Conservation (phyloP, 2,113 vertebrate species). For the Machaerirhynchus nigripectus region DNA sequence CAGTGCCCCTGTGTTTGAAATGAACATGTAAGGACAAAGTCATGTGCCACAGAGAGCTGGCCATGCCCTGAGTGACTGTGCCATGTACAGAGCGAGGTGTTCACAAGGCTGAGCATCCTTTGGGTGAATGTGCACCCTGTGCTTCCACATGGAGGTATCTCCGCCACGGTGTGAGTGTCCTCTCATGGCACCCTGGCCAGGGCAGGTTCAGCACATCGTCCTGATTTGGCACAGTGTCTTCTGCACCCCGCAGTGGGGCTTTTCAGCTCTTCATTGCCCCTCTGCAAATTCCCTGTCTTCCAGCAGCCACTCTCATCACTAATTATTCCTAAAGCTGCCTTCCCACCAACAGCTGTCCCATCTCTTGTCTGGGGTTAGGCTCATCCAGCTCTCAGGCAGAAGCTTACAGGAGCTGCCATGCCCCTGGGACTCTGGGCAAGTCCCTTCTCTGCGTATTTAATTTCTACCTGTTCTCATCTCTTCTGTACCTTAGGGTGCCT, state of each 20-base stretch:
- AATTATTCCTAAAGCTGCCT: neutral
- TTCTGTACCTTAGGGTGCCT: neutral
- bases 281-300: neutral
- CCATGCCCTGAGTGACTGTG: neutral
- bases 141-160: neutral
- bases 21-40: neutral
- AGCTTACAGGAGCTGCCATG: neutral
- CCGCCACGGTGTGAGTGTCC: neutral
- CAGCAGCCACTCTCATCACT: neutral
- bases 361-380: neutral
- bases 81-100: rapidly evolving
- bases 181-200: neutral
- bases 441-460: neutral
- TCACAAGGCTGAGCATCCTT: neutral
- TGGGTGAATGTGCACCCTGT: neutral
- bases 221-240: rapidly evolving
- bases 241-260: neutral
- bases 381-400: neutral
- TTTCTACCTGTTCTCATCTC: neutral
- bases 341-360: neutral
- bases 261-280: neutral
- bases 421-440: neutral
- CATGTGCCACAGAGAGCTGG: neutral
- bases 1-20: neutral
- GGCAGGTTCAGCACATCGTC: neutral